Evolutionary conservation across 2,113 vertebrate species (phyloP), one percentile per base, ranked within the genome.

Genomic region (Monarcha castaneiventris): DNA sequence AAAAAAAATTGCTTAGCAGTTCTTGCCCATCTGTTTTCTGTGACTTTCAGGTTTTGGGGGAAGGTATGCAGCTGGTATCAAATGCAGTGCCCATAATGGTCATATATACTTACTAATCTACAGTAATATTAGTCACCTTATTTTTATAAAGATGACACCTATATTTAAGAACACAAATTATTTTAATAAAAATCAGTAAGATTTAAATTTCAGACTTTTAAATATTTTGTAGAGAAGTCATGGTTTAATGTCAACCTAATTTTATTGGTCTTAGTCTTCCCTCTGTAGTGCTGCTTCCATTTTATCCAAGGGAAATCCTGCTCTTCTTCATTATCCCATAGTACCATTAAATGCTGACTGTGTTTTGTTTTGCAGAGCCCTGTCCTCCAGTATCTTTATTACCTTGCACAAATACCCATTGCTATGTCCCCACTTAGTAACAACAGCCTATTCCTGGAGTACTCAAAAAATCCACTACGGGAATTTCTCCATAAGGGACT

Each of bases 341-440:
- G 46, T 87, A 61, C 63, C 25, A 78, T 49, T 92, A 87, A 96
- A 87, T 73, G 64, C 58, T 44, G n/a, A 49, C 6, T 94, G n/a
- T 88, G 30, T 77, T 90, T 81, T 93, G 63, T 96, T 97, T 97
- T 97, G 73, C 98, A 99, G 99, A 99, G 99, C 96, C 99, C 99
- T 7, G 99, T 99, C 80, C 94, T 99, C 94, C 99, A 99, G 98
- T 99, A 99, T 88, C 98, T 99, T 88, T 99, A 99, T 97, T 99
- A 99, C 95, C 98, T 99, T 93, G 98, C 98, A 79, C 99, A 99
- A 98, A 98, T 99, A 43, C 99, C 99, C 39, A 99, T 99, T 66
- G 99, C 99, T 86, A 99, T 99, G 99, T 99, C 99, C 63, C 99
- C 99, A 11, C 99, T 99, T 71, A 99, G 99, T 97, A 99, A 99